Evolutionary conservation across 2,113 vertebrate genomes (phyloP), one percentile per base, ranked within the genome.

Genomic region (Amazona guildingii): DNA sequence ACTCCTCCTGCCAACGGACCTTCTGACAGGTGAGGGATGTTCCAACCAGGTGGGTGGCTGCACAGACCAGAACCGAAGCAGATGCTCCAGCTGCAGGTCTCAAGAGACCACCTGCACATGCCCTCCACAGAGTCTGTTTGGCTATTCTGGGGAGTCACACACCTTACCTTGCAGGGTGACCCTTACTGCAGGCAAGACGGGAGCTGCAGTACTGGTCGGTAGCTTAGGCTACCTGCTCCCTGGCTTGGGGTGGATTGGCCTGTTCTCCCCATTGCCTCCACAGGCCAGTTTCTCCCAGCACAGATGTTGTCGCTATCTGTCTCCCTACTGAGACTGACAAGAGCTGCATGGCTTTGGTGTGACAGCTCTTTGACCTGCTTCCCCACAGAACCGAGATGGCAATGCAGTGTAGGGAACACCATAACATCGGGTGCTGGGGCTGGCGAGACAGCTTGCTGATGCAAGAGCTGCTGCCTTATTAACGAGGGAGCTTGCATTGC

Each of bases 31-130:
- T 79, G 61, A 86, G 62, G 55, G 84, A 79, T 0, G 4, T 55
- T 55, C 51, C 73, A 95, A 9, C 8, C 21, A 7, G 39, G n/a
- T 1, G 0, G 23, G 11, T 2, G 4, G 87, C 54, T 86, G 49
- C 41, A 80, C 43, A 46, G 35, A 51, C 23, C 62, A 27, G 75
- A 91, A 29, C 16, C 0, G 0, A 76, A 41, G 62, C 49, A 69
- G 57, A 73, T 80, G 78, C 15, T 64, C 57, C 63, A 84, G 74
- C 57, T 72, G 31, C 2, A 3, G 52, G 37, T 52, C 80, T 88
- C 5, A 1, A 51, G 67, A 37, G 5, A 27, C 18, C 0, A 0
- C 76, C 31, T 81, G 41, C 20, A 39, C 0, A 0, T 19, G 24
- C 43, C 51, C 57, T 25, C 44, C 0, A 0, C 14, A 11, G 62